phyloP scores from a whole-genome alignment of 2,888 invertebrate species.

The Biston stratarius region DNA sequence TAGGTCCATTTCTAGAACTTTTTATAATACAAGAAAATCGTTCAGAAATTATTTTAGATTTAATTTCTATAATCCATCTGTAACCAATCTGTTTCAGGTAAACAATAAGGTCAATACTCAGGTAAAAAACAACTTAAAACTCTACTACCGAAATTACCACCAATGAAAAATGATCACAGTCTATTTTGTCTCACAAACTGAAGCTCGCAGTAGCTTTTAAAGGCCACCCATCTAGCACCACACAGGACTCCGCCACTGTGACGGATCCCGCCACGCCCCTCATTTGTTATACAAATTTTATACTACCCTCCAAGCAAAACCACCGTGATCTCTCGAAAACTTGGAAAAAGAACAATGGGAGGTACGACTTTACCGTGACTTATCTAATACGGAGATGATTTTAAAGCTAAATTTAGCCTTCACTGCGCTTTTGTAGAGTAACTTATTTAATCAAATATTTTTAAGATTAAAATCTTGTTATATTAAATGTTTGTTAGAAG shows the following conservation, averaged over 20 bases:
- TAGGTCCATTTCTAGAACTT: too few relatives aligned
- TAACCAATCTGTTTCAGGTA: too few relatives aligned
- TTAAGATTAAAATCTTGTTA: constrained; percentile 4
- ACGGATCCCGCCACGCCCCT: constrained; percentile 84
- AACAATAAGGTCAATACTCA: too few relatives aligned
- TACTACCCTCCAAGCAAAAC: constrained; percentile 84
- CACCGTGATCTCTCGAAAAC: constrained; percentile 58
- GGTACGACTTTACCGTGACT: constrained; percentile 44
- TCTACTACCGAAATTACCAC: neutral
- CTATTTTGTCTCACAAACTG: constrained; percentile 7
- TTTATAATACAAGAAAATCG: too few relatives aligned
- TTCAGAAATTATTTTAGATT: too few relatives aligned
- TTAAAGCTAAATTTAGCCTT: constrained; percentile 37
- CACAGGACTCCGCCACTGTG: constrained; percentile 82
- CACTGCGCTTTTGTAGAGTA: neutral
- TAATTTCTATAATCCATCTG: too few relatives aligned
- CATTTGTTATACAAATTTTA: constrained; percentile 87
- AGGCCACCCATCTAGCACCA: constrained; percentile 83
- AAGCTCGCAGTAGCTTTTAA: constrained; percentile 39
- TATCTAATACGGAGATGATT: constrained; percentile 38
- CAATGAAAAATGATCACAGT: neutral
- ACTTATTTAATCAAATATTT: neutral
- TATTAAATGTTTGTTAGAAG: too few relatives aligned
- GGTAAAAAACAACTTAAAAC: too few relatives aligned
- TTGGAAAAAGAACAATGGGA: constrained; percentile 68